Evolutionary conservation across 2,113 vertebrate species (phyloP).

Genomic region (Hipposideros armiger): DNA sequence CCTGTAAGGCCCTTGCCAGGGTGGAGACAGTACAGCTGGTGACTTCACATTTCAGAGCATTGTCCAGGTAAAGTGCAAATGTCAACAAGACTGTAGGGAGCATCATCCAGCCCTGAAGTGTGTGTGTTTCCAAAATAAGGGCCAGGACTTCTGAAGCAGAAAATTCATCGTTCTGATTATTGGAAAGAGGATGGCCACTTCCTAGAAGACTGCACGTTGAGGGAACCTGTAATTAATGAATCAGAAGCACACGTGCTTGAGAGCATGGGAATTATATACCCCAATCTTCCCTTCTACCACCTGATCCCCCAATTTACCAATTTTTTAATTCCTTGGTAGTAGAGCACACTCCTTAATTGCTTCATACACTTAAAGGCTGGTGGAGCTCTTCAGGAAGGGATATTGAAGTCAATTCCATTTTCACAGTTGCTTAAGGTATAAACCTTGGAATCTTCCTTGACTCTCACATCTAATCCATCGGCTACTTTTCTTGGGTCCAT

Average conservation of each 20-base stretch:
- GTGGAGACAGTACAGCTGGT: background rate
- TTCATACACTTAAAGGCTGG: background rate
- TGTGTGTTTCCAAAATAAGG: background rate
- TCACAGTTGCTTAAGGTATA: background rate
- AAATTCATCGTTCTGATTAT: background rate
- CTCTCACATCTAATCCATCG: background rate
- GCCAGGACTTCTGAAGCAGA: background rate
- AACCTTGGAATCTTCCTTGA: background rate
- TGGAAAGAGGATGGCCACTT: background rate
- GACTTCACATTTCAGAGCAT: background rate
- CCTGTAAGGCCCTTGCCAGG: background rate
- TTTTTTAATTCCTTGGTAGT: background rate
- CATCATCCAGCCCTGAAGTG: background rate
- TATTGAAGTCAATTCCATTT: background rate
- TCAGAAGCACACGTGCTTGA: background rate
- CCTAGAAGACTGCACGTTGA: background rate
- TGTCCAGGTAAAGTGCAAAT: background rate
- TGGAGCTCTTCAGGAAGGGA: background rate
- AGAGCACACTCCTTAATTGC: background rate
- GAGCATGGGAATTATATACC: background rate
- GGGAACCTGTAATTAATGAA: background rate
- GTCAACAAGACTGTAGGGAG: background rate
- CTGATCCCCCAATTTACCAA: background rate
- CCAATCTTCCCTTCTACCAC: background rate
- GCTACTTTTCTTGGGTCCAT: background rate